Evolutionary conservation across 1,140 invertebrate species (phyloP).

Genomic region (Drosophila micromelanica): DNA sequence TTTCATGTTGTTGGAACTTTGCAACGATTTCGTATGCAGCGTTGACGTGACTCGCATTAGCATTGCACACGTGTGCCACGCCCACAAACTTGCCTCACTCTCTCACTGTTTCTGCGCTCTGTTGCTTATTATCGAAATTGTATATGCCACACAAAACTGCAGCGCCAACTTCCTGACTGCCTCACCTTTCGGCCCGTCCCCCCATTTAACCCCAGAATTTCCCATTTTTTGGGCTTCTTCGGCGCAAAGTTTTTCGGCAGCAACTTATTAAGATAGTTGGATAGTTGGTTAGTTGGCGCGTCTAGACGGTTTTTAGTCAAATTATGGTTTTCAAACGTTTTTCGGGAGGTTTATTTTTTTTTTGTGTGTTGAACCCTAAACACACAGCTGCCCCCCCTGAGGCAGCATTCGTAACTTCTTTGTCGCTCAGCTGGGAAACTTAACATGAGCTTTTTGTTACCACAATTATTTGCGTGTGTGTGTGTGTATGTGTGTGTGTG

Average conservation of each 20-base stretch:
- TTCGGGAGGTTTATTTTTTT: slow-evolving; percentile 10
- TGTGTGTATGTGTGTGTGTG: slow-evolving; percentile 13
- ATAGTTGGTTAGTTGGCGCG: slow-evolving; percentile 64
- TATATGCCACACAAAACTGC: slow-evolving; percentile 72
- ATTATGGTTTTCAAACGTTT: slow-evolving; percentile 75
- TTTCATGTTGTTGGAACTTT: slow-evolving; percentile 44
- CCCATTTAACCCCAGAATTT: background rate
- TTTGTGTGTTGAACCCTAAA: background rate
- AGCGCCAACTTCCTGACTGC: slow-evolving; percentile 64
- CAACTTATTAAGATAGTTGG: slow-evolving; percentile 80
- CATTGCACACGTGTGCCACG: slow-evolving; percentile 54
- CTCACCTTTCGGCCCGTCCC: slow-evolving; percentile 6
- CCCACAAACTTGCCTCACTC: slow-evolving; percentile 7
- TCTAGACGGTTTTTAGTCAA: slow-evolving; percentile 81
- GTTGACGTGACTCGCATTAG: slow-evolving; percentile 81
- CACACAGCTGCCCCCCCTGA: too few species aligned
- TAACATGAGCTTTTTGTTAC: slow-evolving; percentile 45
- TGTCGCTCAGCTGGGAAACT: slow-evolving; percentile 26
- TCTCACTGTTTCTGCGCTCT: slow-evolving; percentile 4
- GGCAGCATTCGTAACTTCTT: background rate
- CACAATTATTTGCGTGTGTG: slow-evolving; percentile 35
- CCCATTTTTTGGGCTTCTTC: slow-evolving; percentile 11
- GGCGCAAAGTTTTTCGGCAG: slow-evolving; percentile 68
- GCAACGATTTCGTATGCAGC: slow-evolving; percentile 77
- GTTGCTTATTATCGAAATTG: slow-evolving; percentile 82